Percentiles rank a stretch among this genome's conserved stretches.
Conservation (phyloP, 2,113 vertebrate species). For the Oncorhynchus keta region DNA sequence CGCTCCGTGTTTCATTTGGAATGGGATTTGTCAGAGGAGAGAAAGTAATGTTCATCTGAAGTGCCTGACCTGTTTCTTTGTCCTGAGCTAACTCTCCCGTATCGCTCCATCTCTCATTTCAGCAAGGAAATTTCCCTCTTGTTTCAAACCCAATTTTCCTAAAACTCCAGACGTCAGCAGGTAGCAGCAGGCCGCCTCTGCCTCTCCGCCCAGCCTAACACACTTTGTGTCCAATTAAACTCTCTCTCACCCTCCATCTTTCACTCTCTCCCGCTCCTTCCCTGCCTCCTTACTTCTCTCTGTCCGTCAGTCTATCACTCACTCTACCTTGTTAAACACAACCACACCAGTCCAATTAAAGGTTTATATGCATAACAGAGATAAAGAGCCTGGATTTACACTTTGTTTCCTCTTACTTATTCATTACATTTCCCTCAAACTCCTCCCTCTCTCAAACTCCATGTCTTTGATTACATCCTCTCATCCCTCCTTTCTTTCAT, state of each 20-base stretch:
- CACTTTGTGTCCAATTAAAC: constrained; percentile 67
- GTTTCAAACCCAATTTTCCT: constrained; percentile 67
- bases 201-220: constrained; percentile 45
- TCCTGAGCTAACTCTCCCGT: constrained; percentile 41
- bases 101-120: constrained; percentile 60
- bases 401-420: neutral
- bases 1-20: constrained; percentile 46
- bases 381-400: neutral
- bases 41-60: constrained; percentile 54
- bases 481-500: too few relatives aligned
- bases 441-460: neutral
- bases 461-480: too few relatives aligned
- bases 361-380: neutral
- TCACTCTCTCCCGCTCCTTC: constrained; percentile 27
- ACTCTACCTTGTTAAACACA: neutral
- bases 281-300: constrained; percentile 40
- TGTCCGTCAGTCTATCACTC: constrained; percentile 2
- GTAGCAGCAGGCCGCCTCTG: constrained; percentile 29
- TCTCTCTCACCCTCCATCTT: constrained; percentile 41
- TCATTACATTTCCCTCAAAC: constrained; percentile 1
- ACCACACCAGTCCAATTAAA: neutral
- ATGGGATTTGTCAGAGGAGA: constrained; percentile 43
- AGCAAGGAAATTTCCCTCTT: constrained; percentile 62
- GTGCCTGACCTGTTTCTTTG: constrained; percentile 59
- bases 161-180: constrained; percentile 67